Evolutionary conservation across 2,888 invertebrate species (phyloP).

Genomic region (Ormia ochracea): DNA sequence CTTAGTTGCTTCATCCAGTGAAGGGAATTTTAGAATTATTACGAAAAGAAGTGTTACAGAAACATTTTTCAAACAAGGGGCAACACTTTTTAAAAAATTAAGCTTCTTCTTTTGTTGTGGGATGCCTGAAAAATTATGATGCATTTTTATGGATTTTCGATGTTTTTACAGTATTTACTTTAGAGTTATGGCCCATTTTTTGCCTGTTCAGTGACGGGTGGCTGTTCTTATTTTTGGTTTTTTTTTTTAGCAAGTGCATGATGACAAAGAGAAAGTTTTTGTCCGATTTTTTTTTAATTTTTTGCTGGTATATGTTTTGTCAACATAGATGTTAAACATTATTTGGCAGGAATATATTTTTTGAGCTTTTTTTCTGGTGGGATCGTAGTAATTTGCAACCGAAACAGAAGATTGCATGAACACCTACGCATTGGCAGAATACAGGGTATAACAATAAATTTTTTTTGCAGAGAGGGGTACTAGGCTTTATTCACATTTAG

Average conservation of each 20-base stretch:
- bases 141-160: constrained; percentile 77
- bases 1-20: too few relatives aligned
- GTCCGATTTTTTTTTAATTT: constrained; percentile 29
- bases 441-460: constrained; percentile 32
- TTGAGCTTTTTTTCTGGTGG: neutral
- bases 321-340: constrained; percentile 42
- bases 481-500: constrained; percentile 63
- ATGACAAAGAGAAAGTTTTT: constrained; percentile 64
- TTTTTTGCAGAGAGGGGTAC: constrained; percentile 65
- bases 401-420: constrained; percentile 17
- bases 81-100: neutral
- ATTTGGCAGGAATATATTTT: constrained; percentile 15
- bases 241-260: constrained; percentile 62
- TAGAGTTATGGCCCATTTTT: constrained; percentile 43
- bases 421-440: constrained; percentile 47
- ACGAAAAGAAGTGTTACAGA: too few relatives aligned
- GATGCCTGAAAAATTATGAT: constrained; percentile 73
- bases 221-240: constrained; percentile 59
- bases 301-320: constrained; percentile 28
- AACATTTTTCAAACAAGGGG: neutral
- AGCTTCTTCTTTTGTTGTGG: neutral
- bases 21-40: too few relatives aligned
- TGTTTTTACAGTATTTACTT: constrained; percentile 73
- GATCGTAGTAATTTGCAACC: constrained; percentile 46
- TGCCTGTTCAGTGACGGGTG: constrained; percentile 58